These are phyloP conservation scores for Drosophila ercepeae DNA, from an alignment of 1,140 invertebrate species.

Conservation along the genomic window DNA sequence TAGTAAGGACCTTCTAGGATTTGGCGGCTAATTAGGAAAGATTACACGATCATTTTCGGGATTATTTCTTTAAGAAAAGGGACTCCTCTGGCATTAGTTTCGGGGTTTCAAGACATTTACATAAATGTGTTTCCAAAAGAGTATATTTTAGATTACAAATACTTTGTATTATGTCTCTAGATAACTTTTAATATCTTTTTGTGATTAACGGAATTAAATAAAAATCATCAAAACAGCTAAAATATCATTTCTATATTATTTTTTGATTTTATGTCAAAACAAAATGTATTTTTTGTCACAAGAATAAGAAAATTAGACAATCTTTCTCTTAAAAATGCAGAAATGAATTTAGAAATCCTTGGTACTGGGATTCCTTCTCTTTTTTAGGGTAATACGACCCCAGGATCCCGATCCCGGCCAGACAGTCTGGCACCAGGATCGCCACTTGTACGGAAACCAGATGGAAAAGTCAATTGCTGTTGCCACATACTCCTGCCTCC, in stretches of 20 bases:
- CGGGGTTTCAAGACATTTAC: background rate
- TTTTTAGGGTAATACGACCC: slow-evolving; percentile 22
- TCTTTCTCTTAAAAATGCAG: slow-evolving; percentile 35
- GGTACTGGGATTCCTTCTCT: background rate
- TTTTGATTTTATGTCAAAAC: too few species aligned
- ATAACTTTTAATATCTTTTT: too few species aligned
- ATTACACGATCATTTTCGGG: background rate
- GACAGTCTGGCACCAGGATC: slow-evolving; percentile 50
- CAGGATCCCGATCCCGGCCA: slow-evolving; percentile 7
- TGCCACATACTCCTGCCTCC: slow-evolving; percentile 32
- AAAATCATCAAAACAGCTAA: too few species aligned
- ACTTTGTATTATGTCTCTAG: too few species aligned
- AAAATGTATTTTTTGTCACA: too few species aligned
- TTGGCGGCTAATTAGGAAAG: background rate
- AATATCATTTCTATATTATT: too few species aligned
- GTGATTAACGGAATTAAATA: too few species aligned
- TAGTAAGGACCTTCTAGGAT: background rate
- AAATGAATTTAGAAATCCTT: slow-evolving; percentile 18
- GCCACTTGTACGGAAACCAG: slow-evolving; percentile 72
- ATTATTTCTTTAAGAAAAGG: background rate
- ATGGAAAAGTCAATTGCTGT: slow-evolving; percentile 60
- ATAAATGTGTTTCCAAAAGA: too few species aligned
- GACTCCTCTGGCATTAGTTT: background rate
- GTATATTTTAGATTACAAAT: too few species aligned
- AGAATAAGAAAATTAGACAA: background rate